These are phyloP conservation scores for Acanthosepion lycidas DNA, from an alignment of 2,888 invertebrate species.

Conservation along the genomic window DNA sequence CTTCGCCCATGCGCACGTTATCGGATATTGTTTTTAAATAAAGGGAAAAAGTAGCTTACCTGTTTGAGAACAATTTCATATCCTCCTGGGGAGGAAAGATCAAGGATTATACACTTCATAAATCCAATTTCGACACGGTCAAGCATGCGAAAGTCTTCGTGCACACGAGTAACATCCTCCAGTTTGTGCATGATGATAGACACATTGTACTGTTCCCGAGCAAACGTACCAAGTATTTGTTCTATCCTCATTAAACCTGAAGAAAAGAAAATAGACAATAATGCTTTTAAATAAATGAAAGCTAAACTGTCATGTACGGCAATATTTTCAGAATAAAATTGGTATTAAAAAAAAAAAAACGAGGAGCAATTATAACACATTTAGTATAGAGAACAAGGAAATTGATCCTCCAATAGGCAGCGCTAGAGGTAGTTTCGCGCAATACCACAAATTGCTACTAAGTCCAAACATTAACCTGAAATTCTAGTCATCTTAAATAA, in stretches of 20 bases:
- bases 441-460: too few species aligned
- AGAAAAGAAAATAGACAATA: background rate
- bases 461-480: too few species aligned
- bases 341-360: too few species aligned
- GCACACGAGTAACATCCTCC: conserved; percentile 60
- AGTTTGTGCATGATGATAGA: conserved; percentile 56
- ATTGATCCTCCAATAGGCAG: too few species aligned
- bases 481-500: too few species aligned
- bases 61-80: conserved; percentile 61
- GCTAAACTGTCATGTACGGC: background rate
- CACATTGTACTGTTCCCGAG: conserved; percentile 47
- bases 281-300: background rate
- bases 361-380: too few species aligned
- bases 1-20: too few species aligned
- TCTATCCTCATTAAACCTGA: conserved; percentile 42
- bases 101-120: conserved; percentile 64
- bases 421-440: too few species aligned
- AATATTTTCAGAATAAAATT: too few species aligned
- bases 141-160: conserved; percentile 64
- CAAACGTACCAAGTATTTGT: conserved; percentile 43
- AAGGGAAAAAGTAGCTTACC: conserved; percentile 53
- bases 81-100: conserved; percentile 62
- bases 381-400: too few species aligned
- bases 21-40: too few species aligned
- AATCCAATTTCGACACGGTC: conserved; percentile 59